These are phyloP conservation scores for Maniola hyperantus DNA, from an alignment of 2,888 invertebrate genomes.

Conservation along the genomic window DNA sequence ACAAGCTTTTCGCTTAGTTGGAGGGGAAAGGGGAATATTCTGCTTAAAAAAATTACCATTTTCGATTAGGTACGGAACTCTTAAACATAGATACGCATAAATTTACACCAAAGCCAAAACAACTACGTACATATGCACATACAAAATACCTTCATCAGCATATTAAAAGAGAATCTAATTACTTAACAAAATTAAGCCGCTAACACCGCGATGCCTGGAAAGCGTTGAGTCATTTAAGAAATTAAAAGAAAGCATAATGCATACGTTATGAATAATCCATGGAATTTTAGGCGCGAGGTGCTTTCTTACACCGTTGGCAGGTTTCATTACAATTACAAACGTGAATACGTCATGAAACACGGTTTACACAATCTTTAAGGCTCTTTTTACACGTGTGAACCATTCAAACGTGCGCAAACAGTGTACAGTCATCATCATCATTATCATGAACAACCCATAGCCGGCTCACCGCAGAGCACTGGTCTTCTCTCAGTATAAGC, in stretches of 20 bases:
- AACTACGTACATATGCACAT: conserved; percentile 5
- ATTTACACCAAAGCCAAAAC: conserved; percentile 1
- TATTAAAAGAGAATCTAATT: conserved; percentile 39
- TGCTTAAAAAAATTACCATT: too few species aligned
- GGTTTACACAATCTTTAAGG: too few species aligned
- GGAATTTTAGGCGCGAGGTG: conserved; percentile 27
- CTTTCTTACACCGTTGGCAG: conserved; percentile 46
- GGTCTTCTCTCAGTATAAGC: too few species aligned
- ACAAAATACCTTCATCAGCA: conserved; percentile 25
- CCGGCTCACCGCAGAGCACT: too few species aligned
- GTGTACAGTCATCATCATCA: too few species aligned
- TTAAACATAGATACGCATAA: not conserved
- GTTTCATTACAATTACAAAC: conserved; percentile 43
- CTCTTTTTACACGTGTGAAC: too few species aligned
- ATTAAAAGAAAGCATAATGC: conserved; percentile 46
- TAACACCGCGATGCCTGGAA: conserved; percentile 31
- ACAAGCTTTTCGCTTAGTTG: too few species aligned
- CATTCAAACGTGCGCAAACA: too few species aligned
- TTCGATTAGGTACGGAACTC: not conserved
- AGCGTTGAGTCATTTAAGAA: conserved; percentile 48
- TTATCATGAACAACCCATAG: too few species aligned
- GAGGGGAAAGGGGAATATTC: too few species aligned
- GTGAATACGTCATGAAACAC: conserved; percentile 16
- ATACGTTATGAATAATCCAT: conserved; percentile 42
- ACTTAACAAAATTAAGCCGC: conserved; percentile 41